phyloP scores from a whole-genome alignment of 1,140 invertebrate genomes.

The Drosophila insularis region DNA sequence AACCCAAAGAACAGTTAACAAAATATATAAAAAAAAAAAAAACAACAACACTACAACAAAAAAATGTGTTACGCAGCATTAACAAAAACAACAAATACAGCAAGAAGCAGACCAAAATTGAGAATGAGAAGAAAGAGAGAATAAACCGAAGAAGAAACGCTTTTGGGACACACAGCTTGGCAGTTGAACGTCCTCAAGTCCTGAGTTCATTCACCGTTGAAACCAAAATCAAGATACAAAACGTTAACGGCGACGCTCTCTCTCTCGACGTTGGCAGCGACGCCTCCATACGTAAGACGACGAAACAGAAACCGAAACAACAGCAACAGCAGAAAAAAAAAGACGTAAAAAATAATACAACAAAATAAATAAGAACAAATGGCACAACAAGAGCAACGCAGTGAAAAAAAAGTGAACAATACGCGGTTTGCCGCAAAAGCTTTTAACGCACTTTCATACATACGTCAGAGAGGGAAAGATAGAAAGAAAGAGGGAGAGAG shows the following conservation, averaged over 20 bases:
- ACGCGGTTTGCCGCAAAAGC: slow-evolving; percentile 33
- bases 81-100: slow-evolving; percentile 40
- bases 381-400: slow-evolving; percentile 52
- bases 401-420: slow-evolving; percentile 50
- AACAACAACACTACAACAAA: slow-evolving; percentile 29
- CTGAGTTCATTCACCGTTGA: slow-evolving; percentile 80
- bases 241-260: slow-evolving; percentile 41
- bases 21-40: background rate
- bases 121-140: background rate
- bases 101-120: slow-evolving; percentile 32
- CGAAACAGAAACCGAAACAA: slow-evolving; percentile 21
- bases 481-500: slow-evolving; percentile 9
- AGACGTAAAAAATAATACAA: slow-evolving; percentile 48
- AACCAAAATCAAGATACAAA: slow-evolving; percentile 80
- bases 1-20: slow-evolving; percentile 41
- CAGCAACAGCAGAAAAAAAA: slow-evolving; percentile 18
- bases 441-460: slow-evolving; percentile 60
- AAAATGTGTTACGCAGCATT: slow-evolving; percentile 61
- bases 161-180: slow-evolving; percentile 56
- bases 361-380: slow-evolving; percentile 70
- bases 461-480: background rate
- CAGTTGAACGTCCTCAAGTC: slow-evolving; percentile 77
- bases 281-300: slow-evolving; percentile 45
- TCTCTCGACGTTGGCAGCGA: slow-evolving; percentile 28
- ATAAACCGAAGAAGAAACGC: slow-evolving; percentile 29